Percentiles rank a stretch among this genome's conserved stretches.
Conservation (phyloP, 1,140 invertebrate species). For the Achatina immaculata region DNA sequence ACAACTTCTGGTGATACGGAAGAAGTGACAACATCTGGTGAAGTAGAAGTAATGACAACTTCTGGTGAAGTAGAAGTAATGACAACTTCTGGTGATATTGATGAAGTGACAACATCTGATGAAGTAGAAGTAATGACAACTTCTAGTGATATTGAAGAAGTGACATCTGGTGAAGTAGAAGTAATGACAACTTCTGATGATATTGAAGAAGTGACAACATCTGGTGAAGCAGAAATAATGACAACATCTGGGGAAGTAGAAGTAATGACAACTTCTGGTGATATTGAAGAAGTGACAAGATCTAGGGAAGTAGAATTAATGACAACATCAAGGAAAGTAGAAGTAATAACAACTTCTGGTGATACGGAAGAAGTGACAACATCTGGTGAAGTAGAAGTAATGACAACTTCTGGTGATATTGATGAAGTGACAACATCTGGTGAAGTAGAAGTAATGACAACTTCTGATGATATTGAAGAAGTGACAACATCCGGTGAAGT, state of each 20-base stretch:
- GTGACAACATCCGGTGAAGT: too few species aligned
- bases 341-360: background rate
- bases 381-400: background rate
- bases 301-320: background rate
- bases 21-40: too few species aligned
- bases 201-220: background rate
- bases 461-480: too few species aligned
- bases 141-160: too few species aligned
- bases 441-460: too few species aligned
- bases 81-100: too few species aligned
- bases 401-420: background rate
- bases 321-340: background rate
- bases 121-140: background rate
- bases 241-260: background rate
- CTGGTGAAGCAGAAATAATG: background rate
- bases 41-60: too few species aligned
- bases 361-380: too few species aligned
- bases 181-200: background rate
- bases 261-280: background rate
- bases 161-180: background rate
- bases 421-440: background rate
- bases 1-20: too few species aligned
- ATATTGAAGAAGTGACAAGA: background rate
- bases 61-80: too few species aligned
- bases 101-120: background rate